A percentile compares a stretch with the other conserved stretches of the same genome.
Conservation (phyloP, 2,113 vertebrate species). For the Excalfactoria chinensis region DNA sequence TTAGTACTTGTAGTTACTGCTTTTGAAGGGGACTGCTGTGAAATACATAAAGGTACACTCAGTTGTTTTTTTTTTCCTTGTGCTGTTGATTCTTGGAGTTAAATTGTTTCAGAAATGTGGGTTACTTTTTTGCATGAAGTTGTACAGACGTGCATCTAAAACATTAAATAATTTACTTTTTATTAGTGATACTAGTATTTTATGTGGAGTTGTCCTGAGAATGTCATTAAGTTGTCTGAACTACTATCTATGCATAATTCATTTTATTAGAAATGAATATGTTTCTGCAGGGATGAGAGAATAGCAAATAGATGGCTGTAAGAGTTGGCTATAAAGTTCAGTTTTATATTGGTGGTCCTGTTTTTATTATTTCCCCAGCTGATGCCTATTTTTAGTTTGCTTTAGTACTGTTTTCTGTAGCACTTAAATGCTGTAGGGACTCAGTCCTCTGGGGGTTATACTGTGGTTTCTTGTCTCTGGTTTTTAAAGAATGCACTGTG, state of each 20-base stretch:
- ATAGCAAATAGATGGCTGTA: no score
- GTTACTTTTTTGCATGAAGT: accelerated
- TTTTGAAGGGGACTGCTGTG: neutral
- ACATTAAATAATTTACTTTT: neutral
- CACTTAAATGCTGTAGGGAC: neutral
- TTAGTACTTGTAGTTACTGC: neutral
- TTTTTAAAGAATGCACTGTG: neutral
- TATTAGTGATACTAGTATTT: neutral
- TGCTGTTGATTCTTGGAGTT: neutral
- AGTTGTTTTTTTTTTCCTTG: neutral
- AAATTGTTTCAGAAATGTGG: neutral
- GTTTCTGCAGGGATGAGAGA: neutral
- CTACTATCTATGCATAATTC: accelerated
- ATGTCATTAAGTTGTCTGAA: neutral
- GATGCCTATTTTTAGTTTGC: neutral
- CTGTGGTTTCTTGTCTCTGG: neutral
- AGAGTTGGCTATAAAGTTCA: neutral
- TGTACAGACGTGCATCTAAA: neutral
- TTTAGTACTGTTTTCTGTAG: neutral
- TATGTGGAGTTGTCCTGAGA: neutral
- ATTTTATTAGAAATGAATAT: accelerated
- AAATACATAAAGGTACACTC: neutral
- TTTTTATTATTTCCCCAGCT: neutral
- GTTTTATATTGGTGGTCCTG: neutral
- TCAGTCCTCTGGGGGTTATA: neutral